Conservation (phyloP, 2,113 vertebrate species). For the Lasiurus cinereus region DNA sequence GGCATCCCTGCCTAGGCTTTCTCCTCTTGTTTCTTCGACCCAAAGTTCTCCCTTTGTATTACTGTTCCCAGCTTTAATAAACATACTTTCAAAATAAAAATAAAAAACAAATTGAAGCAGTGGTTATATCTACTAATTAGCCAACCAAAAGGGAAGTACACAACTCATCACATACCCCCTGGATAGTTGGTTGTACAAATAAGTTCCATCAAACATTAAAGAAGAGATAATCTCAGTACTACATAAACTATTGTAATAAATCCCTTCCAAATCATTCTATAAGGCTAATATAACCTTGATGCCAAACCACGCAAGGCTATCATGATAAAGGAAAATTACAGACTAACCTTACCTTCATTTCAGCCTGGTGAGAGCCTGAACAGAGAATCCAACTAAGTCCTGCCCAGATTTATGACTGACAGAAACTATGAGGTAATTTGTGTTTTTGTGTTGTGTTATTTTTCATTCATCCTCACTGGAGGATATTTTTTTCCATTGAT, state of each 20-base stretch:
- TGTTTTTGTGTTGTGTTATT: neutral
- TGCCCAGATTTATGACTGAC: neutral
- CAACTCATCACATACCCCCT: neutral
- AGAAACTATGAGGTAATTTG: neutral
- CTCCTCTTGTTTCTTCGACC: too few species aligned
- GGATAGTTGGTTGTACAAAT: neutral
- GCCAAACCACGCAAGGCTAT: neutral
- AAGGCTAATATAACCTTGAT: neutral
- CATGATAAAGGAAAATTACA: neutral
- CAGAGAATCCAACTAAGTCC: neutral
- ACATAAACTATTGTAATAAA: neutral
- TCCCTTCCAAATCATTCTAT: neutral
- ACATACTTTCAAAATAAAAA: too few species aligned
- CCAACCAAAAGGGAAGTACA: neutral
- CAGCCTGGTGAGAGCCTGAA: neutral
- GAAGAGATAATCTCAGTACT: neutral
- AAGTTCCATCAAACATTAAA: neutral
- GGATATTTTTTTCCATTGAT: too few species aligned
- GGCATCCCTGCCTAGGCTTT: too few species aligned
- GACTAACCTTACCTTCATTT: constrained; percentile 7
- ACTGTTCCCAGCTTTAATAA: too few species aligned
- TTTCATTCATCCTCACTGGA: too few species aligned
- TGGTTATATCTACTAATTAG: neutral
- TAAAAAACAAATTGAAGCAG: neutral
- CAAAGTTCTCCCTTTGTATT: too few species aligned